These are phyloP conservation scores for Vidua chalybeata DNA, from an alignment of 2,113 vertebrate species.

Conservation along the genomic window DNA sequence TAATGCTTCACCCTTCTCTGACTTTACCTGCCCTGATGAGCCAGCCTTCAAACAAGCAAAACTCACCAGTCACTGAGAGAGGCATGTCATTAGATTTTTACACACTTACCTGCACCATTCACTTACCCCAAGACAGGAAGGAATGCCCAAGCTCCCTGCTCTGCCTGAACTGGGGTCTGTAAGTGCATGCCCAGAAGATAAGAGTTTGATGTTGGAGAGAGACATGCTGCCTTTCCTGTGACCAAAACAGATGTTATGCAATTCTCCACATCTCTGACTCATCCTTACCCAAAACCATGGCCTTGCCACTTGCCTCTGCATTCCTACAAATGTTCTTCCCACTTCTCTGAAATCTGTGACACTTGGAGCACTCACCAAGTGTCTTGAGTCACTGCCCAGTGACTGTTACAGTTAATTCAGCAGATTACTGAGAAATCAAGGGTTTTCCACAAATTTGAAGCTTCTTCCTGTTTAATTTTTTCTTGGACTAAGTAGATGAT, in stretches of 20 bases:
- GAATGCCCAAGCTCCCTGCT: fast-evolving
- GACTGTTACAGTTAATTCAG: neutral
- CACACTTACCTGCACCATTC: neutral
- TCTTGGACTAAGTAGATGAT: neutral
- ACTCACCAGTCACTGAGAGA: neutral
- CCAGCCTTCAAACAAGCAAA: neutral
- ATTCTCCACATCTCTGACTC: neutral
- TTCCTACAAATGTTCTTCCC: neutral
- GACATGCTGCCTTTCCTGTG: neutral
- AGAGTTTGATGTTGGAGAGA: neutral
- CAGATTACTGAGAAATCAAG: neutral
- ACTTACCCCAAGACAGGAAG: neutral
- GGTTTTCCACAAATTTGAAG: neutral
- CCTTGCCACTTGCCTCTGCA: neutral
- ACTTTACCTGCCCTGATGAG: neutral
- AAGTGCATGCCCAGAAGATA: fast-evolving
- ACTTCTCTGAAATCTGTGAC: neutral
- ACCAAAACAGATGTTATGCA: neutral
- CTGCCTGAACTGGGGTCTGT: fast-evolving
- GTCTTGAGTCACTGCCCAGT: neutral
- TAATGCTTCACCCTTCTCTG: neutral
- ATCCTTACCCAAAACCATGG: neutral
- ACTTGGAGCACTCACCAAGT: neutral
- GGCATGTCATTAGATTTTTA: neutral
- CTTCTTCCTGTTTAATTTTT: neutral